Conservation (phyloP, 2,797 vertebrate species). For the Uromys caudimaculatus region DNA sequence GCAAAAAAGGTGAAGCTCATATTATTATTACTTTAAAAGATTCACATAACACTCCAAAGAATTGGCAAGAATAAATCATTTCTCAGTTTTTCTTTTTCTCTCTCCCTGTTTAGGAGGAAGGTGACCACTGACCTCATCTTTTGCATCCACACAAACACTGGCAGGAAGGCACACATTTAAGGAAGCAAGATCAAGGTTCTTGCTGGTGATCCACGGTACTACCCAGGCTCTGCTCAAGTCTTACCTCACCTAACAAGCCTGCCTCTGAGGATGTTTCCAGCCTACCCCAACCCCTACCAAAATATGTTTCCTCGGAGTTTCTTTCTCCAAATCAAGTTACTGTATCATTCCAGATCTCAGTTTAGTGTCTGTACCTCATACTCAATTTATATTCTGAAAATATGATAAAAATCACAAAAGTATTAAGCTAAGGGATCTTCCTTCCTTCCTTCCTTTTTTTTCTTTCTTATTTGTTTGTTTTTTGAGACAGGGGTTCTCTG, state of each 20-base stretch:
- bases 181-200: constrained; percentile 5
- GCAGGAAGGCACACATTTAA: constrained; percentile 9
- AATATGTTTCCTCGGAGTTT: constrained; percentile 39
- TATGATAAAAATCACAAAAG: constrained; percentile 45
- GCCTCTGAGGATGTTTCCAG: neutral
- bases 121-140: constrained; percentile 39
- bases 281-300: neutral
- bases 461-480: neutral
- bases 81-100: constrained; percentile 32
- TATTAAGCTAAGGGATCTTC: neutral
- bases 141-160: constrained; percentile 1
- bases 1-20: neutral
- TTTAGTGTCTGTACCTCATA: neutral
- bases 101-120: constrained; percentile 29
- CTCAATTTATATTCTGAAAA: constrained; percentile 59
- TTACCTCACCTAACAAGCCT: neutral
- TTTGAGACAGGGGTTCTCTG: neutral
- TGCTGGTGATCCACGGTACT: neutral
- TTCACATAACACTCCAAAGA: constrained; percentile 15
- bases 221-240: neutral
- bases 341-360: constrained; percentile 41
- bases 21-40: constrained; percentile 20
- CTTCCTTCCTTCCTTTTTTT: too few relatives aligned
- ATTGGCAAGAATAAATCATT: constrained; percentile 62
- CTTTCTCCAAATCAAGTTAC: constrained; percentile 56